These are phyloP conservation scores for Drosophila diplacantha DNA, from an alignment of 2,888 invertebrate genomes.

Conservation along the genomic window DNA sequence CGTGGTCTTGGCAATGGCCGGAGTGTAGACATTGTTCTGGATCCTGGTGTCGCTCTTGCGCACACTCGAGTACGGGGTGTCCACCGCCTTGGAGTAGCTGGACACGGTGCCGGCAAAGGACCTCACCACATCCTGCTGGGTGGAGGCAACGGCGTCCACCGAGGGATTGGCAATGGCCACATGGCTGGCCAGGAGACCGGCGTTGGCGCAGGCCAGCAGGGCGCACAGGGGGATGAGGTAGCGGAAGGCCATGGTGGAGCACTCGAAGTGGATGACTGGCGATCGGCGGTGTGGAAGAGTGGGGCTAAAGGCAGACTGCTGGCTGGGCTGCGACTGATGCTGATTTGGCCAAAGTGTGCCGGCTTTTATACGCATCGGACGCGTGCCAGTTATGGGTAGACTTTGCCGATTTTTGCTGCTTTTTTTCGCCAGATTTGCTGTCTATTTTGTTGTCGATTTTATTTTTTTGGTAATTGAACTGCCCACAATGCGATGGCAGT, in stretches of 20 bases:
- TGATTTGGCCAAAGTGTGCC: conserved; percentile 50
- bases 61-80: conserved; percentile 82
- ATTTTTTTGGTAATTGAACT: conserved; percentile 38
- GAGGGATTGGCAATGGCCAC: conserved; percentile 65
- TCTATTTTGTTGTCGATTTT: conserved; percentile 6
- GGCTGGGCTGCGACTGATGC: conserved; percentile 63
- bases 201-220: conserved; percentile 82
- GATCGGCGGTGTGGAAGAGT: conserved; percentile 1
- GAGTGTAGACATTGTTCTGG: conserved; percentile 80
- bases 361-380: conserved; percentile 62
- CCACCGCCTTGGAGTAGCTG: conserved; percentile 81
- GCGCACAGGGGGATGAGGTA: conserved; percentile 81
- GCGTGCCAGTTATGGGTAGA: conserved; percentile 50
- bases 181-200: conserved; percentile 78
- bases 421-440: conserved; percentile 2
- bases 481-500: conserved; percentile 53
- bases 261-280: conserved; percentile 20
- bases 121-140: conserved; percentile 80
- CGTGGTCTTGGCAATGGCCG: conserved; percentile 68
- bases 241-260: conserved; percentile 76
- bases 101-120: conserved; percentile 80
- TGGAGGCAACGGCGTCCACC: conserved; percentile 75
- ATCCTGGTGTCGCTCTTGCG: conserved; percentile 81
- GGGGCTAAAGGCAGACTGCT: conserved; percentile 36
- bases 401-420: conserved; percentile 1